These are phyloP conservation scores for Scaptomyza parva DNA, from an alignment of 2,888 invertebrate genomes.

Conservation along the genomic window DNA sequence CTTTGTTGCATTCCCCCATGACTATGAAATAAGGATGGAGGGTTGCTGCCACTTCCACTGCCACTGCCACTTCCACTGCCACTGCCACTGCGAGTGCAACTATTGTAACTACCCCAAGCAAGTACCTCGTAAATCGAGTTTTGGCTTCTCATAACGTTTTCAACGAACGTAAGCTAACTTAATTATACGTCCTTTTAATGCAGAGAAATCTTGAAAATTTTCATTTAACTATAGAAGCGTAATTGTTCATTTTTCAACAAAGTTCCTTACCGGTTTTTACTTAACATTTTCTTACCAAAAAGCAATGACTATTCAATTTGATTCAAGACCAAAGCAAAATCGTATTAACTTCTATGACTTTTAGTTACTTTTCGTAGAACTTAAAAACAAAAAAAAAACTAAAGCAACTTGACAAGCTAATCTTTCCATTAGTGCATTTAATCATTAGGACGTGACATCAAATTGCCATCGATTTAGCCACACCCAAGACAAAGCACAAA, in stretches of 20 bases:
- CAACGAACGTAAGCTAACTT: constrained; percentile 13
- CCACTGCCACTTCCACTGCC: constrained; percentile 1
- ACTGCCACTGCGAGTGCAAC: background rate
- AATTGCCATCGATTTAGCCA: constrained; percentile 38
- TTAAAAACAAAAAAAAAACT: background rate
- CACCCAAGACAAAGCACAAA: constrained; percentile 41
- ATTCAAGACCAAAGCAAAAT: background rate
- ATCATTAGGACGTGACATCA: constrained; percentile 15
- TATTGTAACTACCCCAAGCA: background rate
- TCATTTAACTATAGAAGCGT: background rate
- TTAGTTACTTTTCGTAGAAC: background rate
- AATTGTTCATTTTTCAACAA: background rate
- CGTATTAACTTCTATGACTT: background rate
- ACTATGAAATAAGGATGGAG: constrained; percentile 4
- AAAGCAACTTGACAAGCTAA: constrained; percentile 14
- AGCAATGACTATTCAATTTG: background rate
- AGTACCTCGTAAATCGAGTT: constrained; percentile 49
- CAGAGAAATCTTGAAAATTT: background rate
- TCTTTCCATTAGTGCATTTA: constrained; percentile 36
- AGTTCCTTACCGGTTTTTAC: background rate
- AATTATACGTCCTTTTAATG: constrained; percentile 8
- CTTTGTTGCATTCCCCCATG: constrained; percentile 45
- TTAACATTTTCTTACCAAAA: background rate
- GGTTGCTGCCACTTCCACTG: constrained; percentile 6
- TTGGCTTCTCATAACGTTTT: constrained; percentile 18